A percentile compares a stretch with the other conserved stretches of the same genome.
phyloP scores from a whole-genome alignment of 1,140 invertebrate species.

The Choristoneura fumiferana region DNA sequence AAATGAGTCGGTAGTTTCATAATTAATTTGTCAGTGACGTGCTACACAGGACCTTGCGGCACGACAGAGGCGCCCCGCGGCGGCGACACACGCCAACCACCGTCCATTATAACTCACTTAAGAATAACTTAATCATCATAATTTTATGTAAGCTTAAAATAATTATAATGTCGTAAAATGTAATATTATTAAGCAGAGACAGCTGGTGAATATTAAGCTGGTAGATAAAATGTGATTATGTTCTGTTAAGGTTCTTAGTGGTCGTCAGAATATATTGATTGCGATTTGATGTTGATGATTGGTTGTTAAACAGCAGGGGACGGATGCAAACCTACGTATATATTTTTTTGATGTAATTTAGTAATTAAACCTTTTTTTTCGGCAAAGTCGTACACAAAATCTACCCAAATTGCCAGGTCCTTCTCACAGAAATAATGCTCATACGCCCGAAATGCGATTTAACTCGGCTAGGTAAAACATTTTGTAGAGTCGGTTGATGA shows the following conservation, averaged over 20 bases:
- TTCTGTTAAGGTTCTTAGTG: background rate
- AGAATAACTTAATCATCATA: slow-evolving; percentile 35
- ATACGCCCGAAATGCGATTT: too few species aligned
- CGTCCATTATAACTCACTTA: slow-evolving; percentile 41
- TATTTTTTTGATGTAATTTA: too few species aligned
- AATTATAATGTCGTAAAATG: slow-evolving; percentile 33
- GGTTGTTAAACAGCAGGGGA: background rate
- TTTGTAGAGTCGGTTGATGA: too few species aligned
- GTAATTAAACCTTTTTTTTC: too few species aligned
- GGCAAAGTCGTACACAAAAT: too few species aligned
- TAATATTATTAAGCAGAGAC: slow-evolving; percentile 22
- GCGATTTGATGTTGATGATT: background rate
- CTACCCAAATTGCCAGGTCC: too few species aligned
- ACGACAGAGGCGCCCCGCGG: slow-evolving; percentile 35
- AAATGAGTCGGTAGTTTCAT: slow-evolving; percentile 23
- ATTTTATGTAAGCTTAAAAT: slow-evolving; percentile 19
- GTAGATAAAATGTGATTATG: slow-evolving; percentile 10
- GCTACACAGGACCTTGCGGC: slow-evolving; percentile 24
- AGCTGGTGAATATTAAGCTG: slow-evolving; percentile 16
- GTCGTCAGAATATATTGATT: slow-evolving; percentile 1
- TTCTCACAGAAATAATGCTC: too few species aligned
- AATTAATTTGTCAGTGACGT: slow-evolving; percentile 50
- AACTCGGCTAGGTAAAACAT: too few species aligned
- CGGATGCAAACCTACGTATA: too few species aligned
- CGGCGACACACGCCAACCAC: slow-evolving; percentile 29